Conservation (phyloP, 2,113 vertebrate genomes). For the Indicator indicator region DNA sequence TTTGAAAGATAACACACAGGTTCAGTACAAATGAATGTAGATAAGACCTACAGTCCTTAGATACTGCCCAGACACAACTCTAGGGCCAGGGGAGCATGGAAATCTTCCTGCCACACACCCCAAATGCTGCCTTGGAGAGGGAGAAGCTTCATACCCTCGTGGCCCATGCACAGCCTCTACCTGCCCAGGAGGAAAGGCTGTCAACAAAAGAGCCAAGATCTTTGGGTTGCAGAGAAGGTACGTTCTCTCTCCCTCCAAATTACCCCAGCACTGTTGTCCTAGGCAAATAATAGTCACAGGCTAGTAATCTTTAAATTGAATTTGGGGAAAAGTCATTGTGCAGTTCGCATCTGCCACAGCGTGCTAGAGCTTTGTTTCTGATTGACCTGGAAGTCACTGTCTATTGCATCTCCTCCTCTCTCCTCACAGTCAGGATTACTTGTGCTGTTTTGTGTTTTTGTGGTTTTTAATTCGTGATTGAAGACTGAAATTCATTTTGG, state of each 20-base stretch:
- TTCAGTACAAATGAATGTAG: rapidly evolving
- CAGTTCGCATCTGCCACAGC: not conserved
- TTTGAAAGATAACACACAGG: not conserved
- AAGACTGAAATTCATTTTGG: not conserved
- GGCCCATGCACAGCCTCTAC: not conserved
- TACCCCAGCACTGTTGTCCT: not conserved
- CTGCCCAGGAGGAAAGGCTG: not conserved
- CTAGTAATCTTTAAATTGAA: not conserved
- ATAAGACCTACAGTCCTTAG: not conserved
- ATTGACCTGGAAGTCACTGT: not conserved
- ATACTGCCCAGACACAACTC: not conserved
- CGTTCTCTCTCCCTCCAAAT: not conserved
- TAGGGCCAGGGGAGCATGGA: rapidly evolving
- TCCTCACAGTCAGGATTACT: not conserved
- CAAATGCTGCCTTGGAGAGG: not conserved
- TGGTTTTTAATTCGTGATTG: not conserved
- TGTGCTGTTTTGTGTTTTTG: not conserved
- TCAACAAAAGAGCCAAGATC: not conserved
- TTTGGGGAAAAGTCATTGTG: not conserved
- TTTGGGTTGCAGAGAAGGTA: not conserved
- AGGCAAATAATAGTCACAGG: not conserved
- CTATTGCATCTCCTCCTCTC: not conserved
- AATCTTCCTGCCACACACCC: not conserved
- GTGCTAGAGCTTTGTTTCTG: not conserved
- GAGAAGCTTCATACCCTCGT: not conserved